A percentile compares a stretch with the other conserved stretches of the same genome.
Evolutionary conservation across 2,888 invertebrate species (phyloP).

Genomic region (Protonemura montana): DNA sequence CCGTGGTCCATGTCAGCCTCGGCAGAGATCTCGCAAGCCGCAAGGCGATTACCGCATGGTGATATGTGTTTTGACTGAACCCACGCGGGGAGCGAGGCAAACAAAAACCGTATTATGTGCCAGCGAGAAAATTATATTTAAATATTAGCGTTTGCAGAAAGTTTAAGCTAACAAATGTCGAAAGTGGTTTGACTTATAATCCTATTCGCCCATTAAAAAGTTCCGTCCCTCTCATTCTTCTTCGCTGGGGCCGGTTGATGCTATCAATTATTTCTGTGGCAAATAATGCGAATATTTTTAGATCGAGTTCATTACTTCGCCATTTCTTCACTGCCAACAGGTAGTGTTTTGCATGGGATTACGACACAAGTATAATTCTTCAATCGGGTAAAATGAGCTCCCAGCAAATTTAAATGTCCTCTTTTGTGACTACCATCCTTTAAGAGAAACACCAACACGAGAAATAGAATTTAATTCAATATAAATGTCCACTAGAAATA

Average conservation of each 20-base stretch:
- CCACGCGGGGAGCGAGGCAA: neutral
- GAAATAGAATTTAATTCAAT: too few relatives aligned
- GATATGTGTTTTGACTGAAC: conserved; percentile 23
- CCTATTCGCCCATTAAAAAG: neutral
- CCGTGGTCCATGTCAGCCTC: conserved; percentile 16
- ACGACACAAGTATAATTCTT: too few relatives aligned
- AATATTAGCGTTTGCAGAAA: conserved; percentile 34
- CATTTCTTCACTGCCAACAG: neutral
- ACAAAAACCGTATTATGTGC: conserved; percentile 38
- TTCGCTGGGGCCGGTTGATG: neutral
- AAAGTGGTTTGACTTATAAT: conserved; percentile 33
- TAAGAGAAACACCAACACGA: too few relatives aligned
- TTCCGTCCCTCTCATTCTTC: neutral
- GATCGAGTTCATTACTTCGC: neutral
- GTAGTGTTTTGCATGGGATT: too few relatives aligned
- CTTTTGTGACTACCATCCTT: too few relatives aligned
- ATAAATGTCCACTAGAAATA: neutral
- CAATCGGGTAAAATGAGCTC: too few relatives aligned
- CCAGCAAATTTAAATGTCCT: too few relatives aligned
- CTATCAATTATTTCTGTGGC: neutral
- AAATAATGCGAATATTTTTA: neutral
- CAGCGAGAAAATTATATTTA: conserved; percentile 41
- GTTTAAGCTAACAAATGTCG: conserved; percentile 33
- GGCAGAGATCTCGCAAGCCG: neutral
- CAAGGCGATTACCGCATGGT: conserved; percentile 23